Evolutionary conservation across 2,797 vertebrate genomes (phyloP).

Genomic region (Phaenicophaeus curvirostris): DNA sequence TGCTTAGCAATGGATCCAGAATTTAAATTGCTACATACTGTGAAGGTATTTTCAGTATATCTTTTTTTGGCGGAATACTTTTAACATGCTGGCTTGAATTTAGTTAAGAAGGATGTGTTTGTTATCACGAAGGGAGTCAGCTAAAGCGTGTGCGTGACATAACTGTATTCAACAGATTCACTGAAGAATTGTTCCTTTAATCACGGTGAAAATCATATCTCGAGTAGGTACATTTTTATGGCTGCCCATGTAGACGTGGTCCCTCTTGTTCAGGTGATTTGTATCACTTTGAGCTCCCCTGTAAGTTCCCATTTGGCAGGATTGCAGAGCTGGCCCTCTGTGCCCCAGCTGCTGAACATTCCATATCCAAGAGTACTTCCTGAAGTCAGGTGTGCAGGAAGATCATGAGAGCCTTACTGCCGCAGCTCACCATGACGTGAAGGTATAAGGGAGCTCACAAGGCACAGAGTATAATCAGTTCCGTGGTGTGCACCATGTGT

Average conservation of each 20-base stretch:
- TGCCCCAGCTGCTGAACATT: not conserved
- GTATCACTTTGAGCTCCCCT: not conserved
- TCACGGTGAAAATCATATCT: not conserved
- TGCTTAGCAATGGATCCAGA: not conserved
- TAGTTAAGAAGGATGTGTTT: not conserved
- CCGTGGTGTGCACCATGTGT: not conserved
- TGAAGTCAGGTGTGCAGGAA: not conserved
- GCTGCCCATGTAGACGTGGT: not conserved
- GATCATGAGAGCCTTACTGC: not conserved
- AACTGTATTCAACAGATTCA: not conserved
- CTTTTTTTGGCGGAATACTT: not conserved
- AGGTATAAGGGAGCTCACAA: not conserved
- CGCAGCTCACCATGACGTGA: accelerated
- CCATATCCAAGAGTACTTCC: not conserved
- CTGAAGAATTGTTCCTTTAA: not conserved
- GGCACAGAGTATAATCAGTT: not conserved
- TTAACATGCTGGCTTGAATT: not conserved
- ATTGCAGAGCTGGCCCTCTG: not conserved
- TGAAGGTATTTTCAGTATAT: not conserved
- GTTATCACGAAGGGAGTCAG: not conserved
- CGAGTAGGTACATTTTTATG: not conserved
- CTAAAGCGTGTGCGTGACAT: not conserved
- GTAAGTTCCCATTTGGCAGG: not conserved
- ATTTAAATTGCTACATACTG: not conserved
- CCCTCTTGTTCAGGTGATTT: not conserved